These are phyloP conservation scores for Pipa parva DNA, from an alignment of 2,113 vertebrate species.

Conservation along the genomic window DNA sequence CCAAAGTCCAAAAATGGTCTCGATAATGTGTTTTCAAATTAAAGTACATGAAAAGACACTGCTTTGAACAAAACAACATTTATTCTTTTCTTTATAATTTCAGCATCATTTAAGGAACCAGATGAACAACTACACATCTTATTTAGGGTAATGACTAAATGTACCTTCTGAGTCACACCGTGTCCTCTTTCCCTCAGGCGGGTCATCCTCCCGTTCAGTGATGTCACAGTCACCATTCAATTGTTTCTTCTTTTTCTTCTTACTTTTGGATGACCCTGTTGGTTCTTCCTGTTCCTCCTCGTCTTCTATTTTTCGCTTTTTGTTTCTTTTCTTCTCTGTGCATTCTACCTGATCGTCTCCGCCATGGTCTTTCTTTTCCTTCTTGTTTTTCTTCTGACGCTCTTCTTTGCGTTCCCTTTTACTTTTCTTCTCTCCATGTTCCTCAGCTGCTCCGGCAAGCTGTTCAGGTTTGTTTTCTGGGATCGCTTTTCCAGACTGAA, in stretches of 20 bases:
- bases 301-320: conserved; percentile 52
- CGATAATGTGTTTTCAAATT: too few species aligned
- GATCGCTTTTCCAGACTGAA: not conserved
- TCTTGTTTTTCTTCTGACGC: conserved; percentile 70
- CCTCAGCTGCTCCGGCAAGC: conserved; percentile 30
- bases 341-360: conserved; percentile 43
- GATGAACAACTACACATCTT: too few species aligned
- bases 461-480: conserved; percentile 2
- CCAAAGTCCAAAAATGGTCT: too few species aligned
- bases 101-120: too few species aligned
- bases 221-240: conserved; percentile 24
- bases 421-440: conserved; percentile 62
- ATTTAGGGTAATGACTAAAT: too few species aligned
- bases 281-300: conserved; percentile 41
- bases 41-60: too few species aligned
- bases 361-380: conserved; percentile 60
- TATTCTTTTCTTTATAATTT: too few species aligned
- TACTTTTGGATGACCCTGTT: conserved; percentile 44
- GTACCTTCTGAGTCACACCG: conserved; percentile 55
- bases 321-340: conserved; percentile 49
- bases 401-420: conserved; percentile 80
- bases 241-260: conserved; percentile 50
- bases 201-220: not conserved
- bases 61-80: too few species aligned
- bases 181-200: conserved; percentile 54